These are phyloP conservation scores for Toxonevra muliebris DNA, from an alignment of 2,888 invertebrate species.

Conservation along the genomic window DNA sequence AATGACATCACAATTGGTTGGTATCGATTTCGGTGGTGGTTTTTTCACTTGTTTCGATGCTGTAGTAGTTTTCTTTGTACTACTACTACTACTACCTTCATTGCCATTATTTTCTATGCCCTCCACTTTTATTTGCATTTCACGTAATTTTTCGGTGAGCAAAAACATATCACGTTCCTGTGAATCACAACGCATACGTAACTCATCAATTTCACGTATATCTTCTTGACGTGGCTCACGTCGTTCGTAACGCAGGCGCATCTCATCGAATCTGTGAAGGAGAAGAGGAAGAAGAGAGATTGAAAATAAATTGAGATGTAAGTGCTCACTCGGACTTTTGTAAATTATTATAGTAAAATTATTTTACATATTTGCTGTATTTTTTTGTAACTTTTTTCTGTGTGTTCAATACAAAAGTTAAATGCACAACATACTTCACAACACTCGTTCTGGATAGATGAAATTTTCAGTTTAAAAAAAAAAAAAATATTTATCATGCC, in stretches of 20 bases:
- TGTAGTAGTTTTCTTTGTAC: constrained; percentile 31
- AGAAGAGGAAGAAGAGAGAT: constrained; percentile 7
- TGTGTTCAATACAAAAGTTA: no score
- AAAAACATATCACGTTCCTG: constrained; percentile 69
- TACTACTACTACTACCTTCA: constrained; percentile 51
- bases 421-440: no score
- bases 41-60: constrained; percentile 53
- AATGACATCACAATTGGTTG: constrained; percentile 65
- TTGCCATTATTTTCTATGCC: constrained; percentile 52
- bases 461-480: no score
- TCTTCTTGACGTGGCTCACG: constrained; percentile 70
- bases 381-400: no score
- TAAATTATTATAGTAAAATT: no score
- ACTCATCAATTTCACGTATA: constrained; percentile 67
- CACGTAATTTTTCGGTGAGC: constrained; percentile 69
- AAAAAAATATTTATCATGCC: no score
- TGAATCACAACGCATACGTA: constrained; percentile 68
- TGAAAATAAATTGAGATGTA: neutral
- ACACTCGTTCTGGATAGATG: no score
- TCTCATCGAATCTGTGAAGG: constrained; percentile 68
- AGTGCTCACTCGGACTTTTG: no score
- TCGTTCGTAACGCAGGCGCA: constrained; percentile 69
- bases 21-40: constrained; percentile 61
- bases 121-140: constrained; percentile 68
- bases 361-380: no score